Conservation (phyloP, 64 coral and sea anemone genomes). For the Hydrozoanthus tunicans region DNA sequence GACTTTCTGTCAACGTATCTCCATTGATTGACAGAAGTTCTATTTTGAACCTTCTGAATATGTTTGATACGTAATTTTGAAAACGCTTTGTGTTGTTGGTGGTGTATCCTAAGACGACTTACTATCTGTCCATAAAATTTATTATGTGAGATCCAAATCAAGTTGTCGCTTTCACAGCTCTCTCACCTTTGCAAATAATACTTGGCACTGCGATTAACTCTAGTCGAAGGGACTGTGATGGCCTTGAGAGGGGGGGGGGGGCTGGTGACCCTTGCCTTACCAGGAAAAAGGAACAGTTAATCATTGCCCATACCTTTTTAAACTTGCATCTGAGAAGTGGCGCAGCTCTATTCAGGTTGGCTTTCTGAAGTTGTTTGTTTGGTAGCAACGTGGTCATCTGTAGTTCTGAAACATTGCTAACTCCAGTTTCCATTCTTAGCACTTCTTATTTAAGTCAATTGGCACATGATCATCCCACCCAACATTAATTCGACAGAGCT, state of each 20-base stretch:
- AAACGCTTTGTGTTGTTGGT: conserved; percentile 32
- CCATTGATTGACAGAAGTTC: conserved; percentile 12
- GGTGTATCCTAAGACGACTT: conserved; percentile 59
- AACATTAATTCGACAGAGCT: too few species aligned
- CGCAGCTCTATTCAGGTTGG: conserved; percentile 13
- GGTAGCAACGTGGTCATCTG: conserved; percentile 19
- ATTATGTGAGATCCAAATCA: conserved; percentile 20
- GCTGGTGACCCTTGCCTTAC: conserved; percentile 38
- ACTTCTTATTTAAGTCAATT: too few species aligned
- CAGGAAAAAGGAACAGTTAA: conserved; percentile 50
- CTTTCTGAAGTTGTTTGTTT: conserved; percentile 11
- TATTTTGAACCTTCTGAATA: not conserved
- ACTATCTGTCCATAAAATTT: conserved; percentile 55
- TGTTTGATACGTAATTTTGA: not conserved
- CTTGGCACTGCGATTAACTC: conserved; percentile 31
- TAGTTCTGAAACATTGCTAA: too few species aligned
- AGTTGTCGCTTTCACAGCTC: conserved; percentile 34
- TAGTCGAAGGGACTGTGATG: not conserved
- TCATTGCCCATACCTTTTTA: conserved; percentile 51
- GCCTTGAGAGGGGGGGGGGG: conserved; percentile 10
- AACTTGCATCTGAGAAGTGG: conserved; percentile 59
- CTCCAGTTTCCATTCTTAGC: too few species aligned
- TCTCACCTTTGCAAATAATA: conserved; percentile 44
- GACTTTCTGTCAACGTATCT: conserved; percentile 35
- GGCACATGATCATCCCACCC: too few species aligned